phyloP scores from a whole-genome alignment of 2,888 invertebrate genomes.

The Harpalus rufipes region DNA sequence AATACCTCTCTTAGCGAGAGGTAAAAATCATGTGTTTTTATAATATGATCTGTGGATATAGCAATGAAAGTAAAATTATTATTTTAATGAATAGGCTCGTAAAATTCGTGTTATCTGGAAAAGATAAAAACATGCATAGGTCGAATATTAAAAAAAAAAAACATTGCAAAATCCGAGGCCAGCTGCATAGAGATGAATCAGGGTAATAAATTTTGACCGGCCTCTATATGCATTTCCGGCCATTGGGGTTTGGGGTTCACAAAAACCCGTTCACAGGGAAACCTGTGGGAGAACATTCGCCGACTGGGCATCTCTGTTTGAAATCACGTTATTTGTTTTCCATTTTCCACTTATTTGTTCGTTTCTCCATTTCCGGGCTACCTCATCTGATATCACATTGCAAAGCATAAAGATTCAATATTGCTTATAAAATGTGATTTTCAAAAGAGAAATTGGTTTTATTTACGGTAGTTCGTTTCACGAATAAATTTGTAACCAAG shows the following conservation, averaged over 20 bases:
- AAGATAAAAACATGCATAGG: too few relatives aligned
- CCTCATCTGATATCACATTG: constrained; percentile 30
- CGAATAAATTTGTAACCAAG: background rate
- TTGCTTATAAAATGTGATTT: background rate
- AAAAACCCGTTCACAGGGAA: constrained; percentile 32
- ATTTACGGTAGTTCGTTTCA: background rate
- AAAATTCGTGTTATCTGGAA: too few relatives aligned
- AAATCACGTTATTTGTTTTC: constrained; percentile 49
- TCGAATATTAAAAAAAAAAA: background rate
- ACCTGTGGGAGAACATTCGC: constrained; percentile 36
- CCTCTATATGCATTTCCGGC: constrained; percentile 15
- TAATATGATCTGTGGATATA: too few relatives aligned
- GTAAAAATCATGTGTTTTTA: too few relatives aligned
- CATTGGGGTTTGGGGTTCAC: background rate
- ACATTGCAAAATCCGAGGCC: background rate
- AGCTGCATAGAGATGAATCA: background rate
- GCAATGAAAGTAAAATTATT: too few relatives aligned
- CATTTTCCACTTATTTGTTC: constrained; percentile 43
- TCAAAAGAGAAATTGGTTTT: background rate
- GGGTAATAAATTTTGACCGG: constrained; percentile 16
- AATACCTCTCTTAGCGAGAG: too few relatives aligned
- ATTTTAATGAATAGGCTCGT: too few relatives aligned
- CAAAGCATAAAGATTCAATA: background rate
- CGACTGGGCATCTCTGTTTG: constrained; percentile 23
- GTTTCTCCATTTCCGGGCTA: background rate